Base-by-base conservation (phyloP, 2,888 invertebrate species). In the Caenorhabditis uteleia region DNA sequence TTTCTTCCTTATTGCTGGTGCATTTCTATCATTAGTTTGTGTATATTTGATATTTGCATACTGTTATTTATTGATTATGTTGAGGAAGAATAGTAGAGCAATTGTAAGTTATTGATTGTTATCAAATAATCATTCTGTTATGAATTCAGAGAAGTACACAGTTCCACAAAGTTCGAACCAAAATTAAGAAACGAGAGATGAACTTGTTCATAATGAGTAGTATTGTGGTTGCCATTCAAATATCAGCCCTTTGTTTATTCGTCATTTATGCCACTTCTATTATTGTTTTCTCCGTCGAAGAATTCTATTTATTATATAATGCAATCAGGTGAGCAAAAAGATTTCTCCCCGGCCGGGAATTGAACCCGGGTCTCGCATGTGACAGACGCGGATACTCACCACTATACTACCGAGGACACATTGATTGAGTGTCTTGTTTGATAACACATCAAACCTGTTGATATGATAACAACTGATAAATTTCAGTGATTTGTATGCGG, bases 301-400 rank as follows among this genome's bases (percentile, higher is more conserved):
- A 54, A 29, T 62, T 56, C 16, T 56, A 62, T 38, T 27, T 62
- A 38, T 38, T 62, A 6, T 62, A 62, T 23, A 62, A 62, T 39
- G 46, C 43, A 1, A 38, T 31, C 0, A 61, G 55, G 61, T 47
- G 6, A 21, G 40, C 20, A 8, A 36, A 14, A 48, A 26, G 18
- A 50, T 16, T 20, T 29, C 6, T 10, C 6, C 16, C 5, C 8
- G 5, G 7, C 77, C 77, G 77, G 77, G 77, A 75, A 77, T 77
- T 72, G 77, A 77, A 77, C 77, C 74, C 75, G 77, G 77, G 77
- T 77, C 77, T 77, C 77, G 77, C 77, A 77, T 72, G 77, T 77
- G 77, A 77, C 77, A 77, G 77, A 71, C 77, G 77, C 77, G 77
- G 77, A 77, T 77, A 77, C 77, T 72, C 43, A 72, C 72, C 72